These are phyloP conservation scores for Ammodytes dubius DNA, from an alignment of 2,113 vertebrate species.

Conservation along the genomic window DNA sequence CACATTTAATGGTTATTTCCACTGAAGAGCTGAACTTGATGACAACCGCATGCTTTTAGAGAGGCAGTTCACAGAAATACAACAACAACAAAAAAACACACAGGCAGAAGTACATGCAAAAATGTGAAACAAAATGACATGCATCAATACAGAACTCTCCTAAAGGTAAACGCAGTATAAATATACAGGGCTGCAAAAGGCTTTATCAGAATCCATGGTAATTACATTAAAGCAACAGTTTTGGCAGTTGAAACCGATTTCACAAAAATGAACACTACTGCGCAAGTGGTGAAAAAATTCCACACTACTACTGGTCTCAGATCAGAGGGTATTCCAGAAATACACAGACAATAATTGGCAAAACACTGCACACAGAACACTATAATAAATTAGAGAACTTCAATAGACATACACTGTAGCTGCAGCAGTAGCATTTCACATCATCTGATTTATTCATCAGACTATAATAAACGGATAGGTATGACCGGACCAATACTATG, in stretches of 20 bases:
- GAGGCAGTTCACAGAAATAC: not conserved
- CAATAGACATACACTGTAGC: not conserved
- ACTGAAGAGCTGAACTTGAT: slow-evolving; percentile 29
- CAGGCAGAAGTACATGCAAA: not conserved
- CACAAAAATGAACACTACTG: not conserved
- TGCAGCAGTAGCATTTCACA: slow-evolving; percentile 29
- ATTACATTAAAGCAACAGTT: not conserved
- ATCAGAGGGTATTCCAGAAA: not conserved
- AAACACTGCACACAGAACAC: slow-evolving; percentile 21
- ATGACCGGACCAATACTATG: not conserved
- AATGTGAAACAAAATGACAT: slow-evolving; percentile 1
- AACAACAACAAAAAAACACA: not conserved
- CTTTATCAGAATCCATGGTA: not conserved
- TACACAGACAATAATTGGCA: not conserved
- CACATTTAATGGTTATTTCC: slow-evolving; percentile 20
- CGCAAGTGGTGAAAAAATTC: not conserved
- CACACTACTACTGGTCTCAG: not conserved
- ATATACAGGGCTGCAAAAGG: not conserved
- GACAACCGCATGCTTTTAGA: slow-evolving; percentile 15
- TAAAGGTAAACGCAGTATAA: not conserved
- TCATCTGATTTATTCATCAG: not conserved
- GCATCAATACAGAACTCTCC: not conserved
- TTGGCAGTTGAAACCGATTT: slow-evolving; percentile 28
- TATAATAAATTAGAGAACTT: not conserved
- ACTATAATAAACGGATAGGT: not conserved